phyloP scores from a whole-genome alignment of 2,888 invertebrate species.

The Acleris sparsana region DNA sequence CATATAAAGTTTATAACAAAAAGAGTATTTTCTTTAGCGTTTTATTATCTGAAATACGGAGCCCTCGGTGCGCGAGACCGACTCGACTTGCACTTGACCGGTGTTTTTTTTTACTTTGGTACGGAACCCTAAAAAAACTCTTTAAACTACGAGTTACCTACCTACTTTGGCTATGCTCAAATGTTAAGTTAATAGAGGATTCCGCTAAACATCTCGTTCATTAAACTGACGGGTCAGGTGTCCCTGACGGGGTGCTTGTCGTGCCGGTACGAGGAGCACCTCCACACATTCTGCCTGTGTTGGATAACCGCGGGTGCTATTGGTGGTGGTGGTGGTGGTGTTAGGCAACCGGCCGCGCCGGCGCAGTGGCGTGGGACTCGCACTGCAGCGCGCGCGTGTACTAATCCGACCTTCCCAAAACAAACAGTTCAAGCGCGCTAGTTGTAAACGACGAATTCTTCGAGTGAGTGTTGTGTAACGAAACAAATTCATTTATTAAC shows the following conservation, averaged over 20 bases:
- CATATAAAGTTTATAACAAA: no score
- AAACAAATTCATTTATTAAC: constrained; percentile 15
- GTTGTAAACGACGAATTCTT: neutral
- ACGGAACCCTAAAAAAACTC: no score
- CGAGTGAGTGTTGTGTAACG: constrained; percentile 37
- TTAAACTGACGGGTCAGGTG: no score
- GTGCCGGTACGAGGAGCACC: constrained; percentile 7
- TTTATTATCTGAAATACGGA: no score
- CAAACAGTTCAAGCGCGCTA: neutral
- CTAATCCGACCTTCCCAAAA: neutral
- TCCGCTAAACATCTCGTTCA: no score
- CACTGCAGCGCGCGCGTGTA: constrained; percentile 29
- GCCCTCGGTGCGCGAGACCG: no score
- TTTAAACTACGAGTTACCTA: no score
- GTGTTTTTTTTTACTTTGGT: no score
- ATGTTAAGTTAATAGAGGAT: no score
- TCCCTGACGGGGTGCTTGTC: neutral
- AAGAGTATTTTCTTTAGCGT: no score
- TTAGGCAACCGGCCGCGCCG: constrained; percentile 42
- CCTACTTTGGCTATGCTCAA: no score
- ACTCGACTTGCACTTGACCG: no score
- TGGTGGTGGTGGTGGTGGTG: constrained; percentile 40
- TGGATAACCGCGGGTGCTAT: constrained; percentile 43
- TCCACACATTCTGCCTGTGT: constrained; percentile 26
- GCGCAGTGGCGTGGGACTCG: constrained; percentile 35